Evolutionary conservation across 2,797 vertebrate genomes (phyloP).

Genomic region (Apogon hyalosoma): DNA sequence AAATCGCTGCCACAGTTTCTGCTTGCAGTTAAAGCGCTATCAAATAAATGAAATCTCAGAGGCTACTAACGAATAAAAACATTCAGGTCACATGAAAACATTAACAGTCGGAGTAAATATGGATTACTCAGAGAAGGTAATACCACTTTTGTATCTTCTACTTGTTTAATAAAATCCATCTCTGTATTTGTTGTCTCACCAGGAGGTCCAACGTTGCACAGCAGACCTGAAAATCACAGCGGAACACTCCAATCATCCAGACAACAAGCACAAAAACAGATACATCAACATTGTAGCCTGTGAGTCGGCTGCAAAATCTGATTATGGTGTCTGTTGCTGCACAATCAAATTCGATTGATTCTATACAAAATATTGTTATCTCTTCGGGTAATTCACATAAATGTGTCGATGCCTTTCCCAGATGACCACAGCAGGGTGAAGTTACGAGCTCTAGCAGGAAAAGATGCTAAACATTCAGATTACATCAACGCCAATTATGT

Average conservation of each 20-base stretch:
- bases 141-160: conserved; percentile 17
- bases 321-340: conserved; percentile 40
- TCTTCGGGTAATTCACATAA: conserved; percentile 50
- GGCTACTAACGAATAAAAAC: conserved; percentile 14
- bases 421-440: conserved; percentile 99
- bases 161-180: conserved; percentile 47
- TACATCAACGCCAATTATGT: conserved; percentile 99
- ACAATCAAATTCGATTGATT: conserved; percentile 49
- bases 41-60: background rate
- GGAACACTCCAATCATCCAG: conserved; percentile 97
- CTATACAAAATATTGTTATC: conserved; percentile 45
- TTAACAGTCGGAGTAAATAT: conserved; percentile 11
- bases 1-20: conserved; percentile 26
- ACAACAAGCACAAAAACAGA: conserved; percentile 99
- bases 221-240: conserved; percentile 97
- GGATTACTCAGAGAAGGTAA: conserved; percentile 11
- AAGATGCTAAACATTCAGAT: conserved; percentile 98
- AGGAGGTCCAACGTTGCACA: conserved; percentile 97
- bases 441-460: conserved; percentile 93
- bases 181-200: conserved; percentile 41
- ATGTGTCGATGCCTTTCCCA: conserved; percentile 62
- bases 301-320: conserved; percentile 84
- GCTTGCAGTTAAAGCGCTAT: background rate
- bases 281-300: conserved; percentile 99
- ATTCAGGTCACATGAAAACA: conserved; percentile 21